Conservation (phyloP, 1,140 invertebrate genomes). For the Bombus confusus region DNA sequence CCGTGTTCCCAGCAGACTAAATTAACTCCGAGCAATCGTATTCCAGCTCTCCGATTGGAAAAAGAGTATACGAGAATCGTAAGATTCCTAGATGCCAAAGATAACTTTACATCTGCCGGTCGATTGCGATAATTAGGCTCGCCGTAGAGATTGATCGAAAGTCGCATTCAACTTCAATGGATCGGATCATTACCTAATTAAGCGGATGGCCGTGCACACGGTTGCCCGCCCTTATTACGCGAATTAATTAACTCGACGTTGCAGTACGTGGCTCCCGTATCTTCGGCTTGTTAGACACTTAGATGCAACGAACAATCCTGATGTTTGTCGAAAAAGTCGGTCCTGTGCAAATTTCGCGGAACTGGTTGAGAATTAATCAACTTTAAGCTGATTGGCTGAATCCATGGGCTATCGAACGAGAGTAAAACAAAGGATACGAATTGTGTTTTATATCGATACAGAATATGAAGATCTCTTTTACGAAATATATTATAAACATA, state of each 20-base stretch:
- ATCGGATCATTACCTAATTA: slow-evolving; percentile 67
- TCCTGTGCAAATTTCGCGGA: background rate
- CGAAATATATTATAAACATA: too few species aligned
- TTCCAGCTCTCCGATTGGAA: slow-evolving; percentile 31
- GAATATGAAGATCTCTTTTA: background rate
- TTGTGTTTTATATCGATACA: background rate
- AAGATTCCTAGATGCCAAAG: slow-evolving; percentile 72
- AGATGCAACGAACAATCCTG: slow-evolving; percentile 2
- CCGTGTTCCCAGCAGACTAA: slow-evolving; percentile 62
- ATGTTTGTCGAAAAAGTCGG: slow-evolving; percentile 9
- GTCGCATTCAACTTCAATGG: slow-evolving; percentile 63
- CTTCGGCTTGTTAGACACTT: background rate
- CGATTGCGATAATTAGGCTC: slow-evolving; percentile 74
- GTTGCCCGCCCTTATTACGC: slow-evolving; percentile 27
- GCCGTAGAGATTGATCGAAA: slow-evolving; percentile 66
- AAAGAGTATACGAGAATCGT: slow-evolving; percentile 58
- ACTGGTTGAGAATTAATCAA: background rate
- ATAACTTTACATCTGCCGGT: slow-evolving; percentile 74
- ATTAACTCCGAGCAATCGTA: slow-evolving; percentile 58
- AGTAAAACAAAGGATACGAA: background rate
- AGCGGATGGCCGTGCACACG: slow-evolving; percentile 17
- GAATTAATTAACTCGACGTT: slow-evolving; percentile 51
- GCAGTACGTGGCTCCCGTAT: background rate
- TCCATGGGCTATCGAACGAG: background rate
- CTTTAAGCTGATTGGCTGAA: background rate